A percentile compares a stretch with the other conserved stretches of the same genome.
phyloP scores from a whole-genome alignment of 2,888 invertebrate species.

The Parascotia fuliginaria region DNA sequence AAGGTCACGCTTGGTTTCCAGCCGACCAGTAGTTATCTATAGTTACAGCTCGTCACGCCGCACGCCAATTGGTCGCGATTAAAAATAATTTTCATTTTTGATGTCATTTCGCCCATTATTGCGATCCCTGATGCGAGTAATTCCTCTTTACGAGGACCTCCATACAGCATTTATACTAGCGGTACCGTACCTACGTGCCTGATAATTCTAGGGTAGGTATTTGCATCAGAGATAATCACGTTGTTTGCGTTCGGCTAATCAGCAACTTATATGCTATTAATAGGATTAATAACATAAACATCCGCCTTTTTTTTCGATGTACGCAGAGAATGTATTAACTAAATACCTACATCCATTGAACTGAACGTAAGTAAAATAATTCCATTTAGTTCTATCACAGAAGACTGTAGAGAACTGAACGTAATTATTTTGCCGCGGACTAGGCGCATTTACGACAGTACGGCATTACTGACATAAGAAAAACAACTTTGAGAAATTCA shows the following conservation, averaged over 20 bases:
- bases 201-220: conserved; percentile 27
- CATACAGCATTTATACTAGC: conserved; percentile 25
- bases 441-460: too few species aligned
- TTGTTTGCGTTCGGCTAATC: conserved; percentile 2
- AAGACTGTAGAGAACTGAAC: too few species aligned
- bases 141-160: conserved; percentile 58
- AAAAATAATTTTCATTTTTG: conserved; percentile 85
- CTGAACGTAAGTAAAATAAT: too few species aligned
- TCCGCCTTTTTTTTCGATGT: too few species aligned
- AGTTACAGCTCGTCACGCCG: conserved; percentile 60
- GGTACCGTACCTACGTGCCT: conserved; percentile 20
- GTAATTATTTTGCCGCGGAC: too few species aligned
- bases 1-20: conserved; percentile 72
- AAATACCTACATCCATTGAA: too few species aligned
- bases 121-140: conserved; percentile 72
- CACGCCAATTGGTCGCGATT: conserved; percentile 81
- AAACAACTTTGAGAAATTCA: too few species aligned
- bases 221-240: conserved; percentile 28
- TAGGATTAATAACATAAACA: too few species aligned
- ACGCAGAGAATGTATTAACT: too few species aligned
- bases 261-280: too few species aligned
- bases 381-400: too few species aligned
- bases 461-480: too few species aligned
- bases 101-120: conserved; percentile 81
- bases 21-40: conserved; percentile 64